Conservation (phyloP, 2,888 invertebrate species). For the Drosophila borborema region DNA sequence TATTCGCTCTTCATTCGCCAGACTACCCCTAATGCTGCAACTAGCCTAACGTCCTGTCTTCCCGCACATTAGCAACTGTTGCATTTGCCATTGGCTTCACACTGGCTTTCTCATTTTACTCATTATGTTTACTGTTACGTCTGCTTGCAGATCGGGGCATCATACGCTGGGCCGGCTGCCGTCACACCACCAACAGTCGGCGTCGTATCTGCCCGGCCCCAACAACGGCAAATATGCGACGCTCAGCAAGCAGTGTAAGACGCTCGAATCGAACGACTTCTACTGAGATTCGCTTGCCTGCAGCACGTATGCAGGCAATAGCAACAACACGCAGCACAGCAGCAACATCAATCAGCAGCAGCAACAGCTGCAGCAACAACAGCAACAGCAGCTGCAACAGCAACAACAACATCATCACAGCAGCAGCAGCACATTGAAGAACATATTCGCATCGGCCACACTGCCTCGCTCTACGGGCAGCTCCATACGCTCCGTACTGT, state of each 20-base stretch:
- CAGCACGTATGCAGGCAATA: constrained; percentile 86
- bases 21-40: constrained; percentile 43
- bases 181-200: constrained; percentile 85
- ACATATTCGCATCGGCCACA: constrained; percentile 84
- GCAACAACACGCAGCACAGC: constrained; percentile 78
- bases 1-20: constrained; percentile 10
- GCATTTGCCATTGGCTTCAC: not conserved
- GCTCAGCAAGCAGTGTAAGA: constrained; percentile 98
- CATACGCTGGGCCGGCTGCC: constrained; percentile 89
- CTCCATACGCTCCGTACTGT: constrained; percentile 83
- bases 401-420: constrained; percentile 42
- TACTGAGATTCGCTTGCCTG: constrained; percentile 93
- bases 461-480: constrained; percentile 84
- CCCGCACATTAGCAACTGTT: constrained; percentile 27
- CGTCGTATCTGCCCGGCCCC: constrained; percentile 87
- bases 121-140: constrained; percentile 15
- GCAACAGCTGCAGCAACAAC: constrained; percentile 54
- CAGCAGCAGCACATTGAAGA: constrained; percentile 78
- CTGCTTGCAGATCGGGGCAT: constrained; percentile 83
- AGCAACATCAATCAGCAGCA: constrained; percentile 38
- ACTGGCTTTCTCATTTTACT: not conserved
- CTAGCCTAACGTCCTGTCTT: constrained; percentile 33
- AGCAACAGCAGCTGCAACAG: constrained; percentile 47
- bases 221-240: constrained; percentile 96
- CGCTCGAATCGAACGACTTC: constrained; percentile 95